Conservation (phyloP, 2,797 vertebrate genomes). For the Distichodus sexfasciatus region DNA sequence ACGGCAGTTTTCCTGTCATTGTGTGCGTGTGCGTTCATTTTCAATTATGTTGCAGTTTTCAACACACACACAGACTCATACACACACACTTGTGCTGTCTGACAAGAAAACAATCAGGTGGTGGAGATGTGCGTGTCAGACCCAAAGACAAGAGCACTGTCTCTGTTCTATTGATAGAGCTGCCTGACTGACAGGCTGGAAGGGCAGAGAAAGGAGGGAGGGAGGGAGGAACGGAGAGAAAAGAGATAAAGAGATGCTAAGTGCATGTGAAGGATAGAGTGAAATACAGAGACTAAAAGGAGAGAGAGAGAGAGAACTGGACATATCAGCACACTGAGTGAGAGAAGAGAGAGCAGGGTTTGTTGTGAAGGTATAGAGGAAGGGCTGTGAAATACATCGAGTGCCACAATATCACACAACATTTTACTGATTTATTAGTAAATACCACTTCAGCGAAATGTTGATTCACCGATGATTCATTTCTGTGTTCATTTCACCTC, state of each 20-base stretch:
- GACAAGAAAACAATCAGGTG: constrained; percentile 35
- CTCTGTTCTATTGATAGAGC: constrained; percentile 39
- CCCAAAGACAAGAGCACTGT: background rate
- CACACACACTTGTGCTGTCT: constrained; percentile 36
- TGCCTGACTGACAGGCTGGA: constrained; percentile 34
- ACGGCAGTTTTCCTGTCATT: constrained; percentile 75
- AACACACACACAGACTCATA: background rate
- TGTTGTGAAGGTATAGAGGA: too few species aligned
- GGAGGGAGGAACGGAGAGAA: constrained; percentile 40
- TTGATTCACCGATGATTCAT: too few species aligned
- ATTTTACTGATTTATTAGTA: too few species aligned
- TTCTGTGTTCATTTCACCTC: too few species aligned
- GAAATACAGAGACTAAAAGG: too few species aligned
- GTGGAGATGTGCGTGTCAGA: background rate
- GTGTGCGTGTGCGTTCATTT: constrained; percentile 56
- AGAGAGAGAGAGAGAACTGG: constrained; percentile 37
- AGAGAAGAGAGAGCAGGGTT: background rate
- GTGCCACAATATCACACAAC: too few species aligned
- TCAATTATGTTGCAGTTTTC: constrained; percentile 37
- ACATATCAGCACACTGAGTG: background rate
- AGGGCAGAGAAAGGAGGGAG: constrained; percentile 21
- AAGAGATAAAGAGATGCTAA: too few species aligned
- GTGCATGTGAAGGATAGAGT: too few species aligned
- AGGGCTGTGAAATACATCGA: too few species aligned
- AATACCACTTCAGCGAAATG: too few species aligned